Conservation (phyloP, 35 echinoderm and acorn worm species). For the Apostichopus japonicus region DNA sequence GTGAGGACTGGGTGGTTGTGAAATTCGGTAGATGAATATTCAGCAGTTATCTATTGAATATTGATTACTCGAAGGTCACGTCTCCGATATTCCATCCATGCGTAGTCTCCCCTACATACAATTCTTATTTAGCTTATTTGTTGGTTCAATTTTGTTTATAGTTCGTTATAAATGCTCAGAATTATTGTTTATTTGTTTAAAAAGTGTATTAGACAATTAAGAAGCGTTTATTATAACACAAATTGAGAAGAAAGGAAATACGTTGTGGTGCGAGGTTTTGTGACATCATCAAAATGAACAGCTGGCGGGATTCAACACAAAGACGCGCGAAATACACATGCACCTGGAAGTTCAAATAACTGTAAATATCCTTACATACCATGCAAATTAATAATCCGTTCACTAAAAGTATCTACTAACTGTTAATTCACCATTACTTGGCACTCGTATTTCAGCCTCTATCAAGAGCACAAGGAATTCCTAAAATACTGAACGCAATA, state of each 20-base stretch:
- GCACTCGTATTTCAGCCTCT: neutral
- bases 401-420: neutral
- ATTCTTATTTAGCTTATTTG: too few species aligned
- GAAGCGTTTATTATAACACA: neutral
- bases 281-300: constrained; percentile 18
- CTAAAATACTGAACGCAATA: constrained; percentile 13
- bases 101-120: too few species aligned
- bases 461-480: neutral
- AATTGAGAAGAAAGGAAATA: neutral
- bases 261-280: neutral
- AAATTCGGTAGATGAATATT: neutral
- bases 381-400: neutral
- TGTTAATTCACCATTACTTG: neutral
- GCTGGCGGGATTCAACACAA: constrained; percentile 62
- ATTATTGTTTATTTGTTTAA: too few species aligned
- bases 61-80: too few species aligned
- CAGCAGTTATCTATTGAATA: too few species aligned
- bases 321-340: constrained; percentile 56
- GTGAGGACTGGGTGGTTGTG: too few species aligned
- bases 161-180: too few species aligned
- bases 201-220: neutral
- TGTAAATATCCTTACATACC: neutral
- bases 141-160: too few species aligned
- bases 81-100: too few species aligned
- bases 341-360: constrained; percentile 14